phyloP scores from a whole-genome alignment of 2,113 vertebrate species.

The Orcinus orca region DNA sequence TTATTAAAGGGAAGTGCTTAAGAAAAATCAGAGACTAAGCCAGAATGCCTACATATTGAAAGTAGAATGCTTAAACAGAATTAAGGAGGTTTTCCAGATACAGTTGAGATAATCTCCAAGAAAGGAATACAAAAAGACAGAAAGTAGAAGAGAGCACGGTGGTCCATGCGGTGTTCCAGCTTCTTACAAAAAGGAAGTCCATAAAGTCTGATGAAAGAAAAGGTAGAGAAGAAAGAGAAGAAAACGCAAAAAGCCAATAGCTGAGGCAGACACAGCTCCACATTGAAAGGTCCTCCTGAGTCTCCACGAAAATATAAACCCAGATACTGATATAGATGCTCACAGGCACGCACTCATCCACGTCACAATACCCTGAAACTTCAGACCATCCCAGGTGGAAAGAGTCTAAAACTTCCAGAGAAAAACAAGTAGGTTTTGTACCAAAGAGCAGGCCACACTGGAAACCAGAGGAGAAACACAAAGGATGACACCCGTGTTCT shows the following conservation, averaged over 20 bases:
- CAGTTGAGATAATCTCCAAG: background rate
- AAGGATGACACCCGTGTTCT: too few species aligned
- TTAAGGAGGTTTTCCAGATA: too few species aligned
- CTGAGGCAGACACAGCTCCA: too few species aligned
- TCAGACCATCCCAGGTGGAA: too few species aligned
- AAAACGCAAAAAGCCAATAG: too few species aligned
- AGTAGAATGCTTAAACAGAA: background rate
- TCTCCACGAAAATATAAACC: fast-evolving
- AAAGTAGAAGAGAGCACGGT: background rate
- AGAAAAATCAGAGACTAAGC: background rate
- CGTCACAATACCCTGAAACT: background rate
- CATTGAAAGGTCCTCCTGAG: background rate
- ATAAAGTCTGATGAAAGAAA: background rate
- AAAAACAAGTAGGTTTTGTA: too few species aligned
- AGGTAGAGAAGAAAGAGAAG: background rate
- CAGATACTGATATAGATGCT: too few species aligned
- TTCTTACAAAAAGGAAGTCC: background rate
- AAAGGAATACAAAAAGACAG: background rate
- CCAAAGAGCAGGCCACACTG: background rate
- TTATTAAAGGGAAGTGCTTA: background rate
- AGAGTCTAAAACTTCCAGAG: background rate
- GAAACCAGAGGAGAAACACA: background rate
- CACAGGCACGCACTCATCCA: fast-evolving
- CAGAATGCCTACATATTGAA: background rate
- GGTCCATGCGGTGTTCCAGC: fast-evolving